Conservation (phyloP, 2,888 invertebrate species). For the Drosophila incognita region DNA sequence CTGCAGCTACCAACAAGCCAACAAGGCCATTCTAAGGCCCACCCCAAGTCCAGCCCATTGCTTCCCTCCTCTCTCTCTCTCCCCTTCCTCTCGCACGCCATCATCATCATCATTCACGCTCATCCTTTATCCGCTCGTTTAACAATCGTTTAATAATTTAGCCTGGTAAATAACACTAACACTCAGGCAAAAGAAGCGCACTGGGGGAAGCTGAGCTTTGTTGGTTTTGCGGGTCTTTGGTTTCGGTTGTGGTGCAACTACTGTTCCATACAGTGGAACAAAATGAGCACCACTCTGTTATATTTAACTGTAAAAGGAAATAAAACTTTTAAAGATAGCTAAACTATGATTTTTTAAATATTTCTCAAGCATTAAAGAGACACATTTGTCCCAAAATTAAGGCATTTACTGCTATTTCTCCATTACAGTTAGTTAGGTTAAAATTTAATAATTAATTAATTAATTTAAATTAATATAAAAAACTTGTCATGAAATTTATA, state of each 20-base stretch:
- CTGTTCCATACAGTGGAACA: conserved; percentile 28
- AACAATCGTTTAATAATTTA: conserved; percentile 83
- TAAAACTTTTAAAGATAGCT: neutral
- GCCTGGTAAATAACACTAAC: conserved; percentile 83
- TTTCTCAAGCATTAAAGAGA: neutral
- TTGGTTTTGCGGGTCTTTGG: conserved; percentile 40
- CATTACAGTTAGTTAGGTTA: no score
- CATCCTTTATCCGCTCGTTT: conserved; percentile 81
- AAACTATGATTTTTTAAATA: neutral
- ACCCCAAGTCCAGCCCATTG: conserved; percentile 11
- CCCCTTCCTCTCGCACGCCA: conserved; percentile 31
- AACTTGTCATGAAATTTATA: rapidly evolving
- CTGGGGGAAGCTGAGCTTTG: conserved; percentile 26
- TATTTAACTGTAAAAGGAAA: neutral
- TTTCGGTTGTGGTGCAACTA: conserved; percentile 25
- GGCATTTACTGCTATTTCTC: neutral
- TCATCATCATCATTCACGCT: conserved; percentile 81
- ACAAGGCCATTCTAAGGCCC: conserved; percentile 43
- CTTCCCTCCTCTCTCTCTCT: neutral
- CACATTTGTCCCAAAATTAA: neutral
- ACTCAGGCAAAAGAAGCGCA: conserved; percentile 53
- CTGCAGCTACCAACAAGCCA: conserved; percentile 52
- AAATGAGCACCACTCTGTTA: neutral
- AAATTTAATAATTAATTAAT: neutral
- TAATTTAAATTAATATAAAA: neutral